Evolutionary conservation across 2,888 invertebrate species (phyloP).

Genomic region (Phytoseiulus persimilis): DNA sequence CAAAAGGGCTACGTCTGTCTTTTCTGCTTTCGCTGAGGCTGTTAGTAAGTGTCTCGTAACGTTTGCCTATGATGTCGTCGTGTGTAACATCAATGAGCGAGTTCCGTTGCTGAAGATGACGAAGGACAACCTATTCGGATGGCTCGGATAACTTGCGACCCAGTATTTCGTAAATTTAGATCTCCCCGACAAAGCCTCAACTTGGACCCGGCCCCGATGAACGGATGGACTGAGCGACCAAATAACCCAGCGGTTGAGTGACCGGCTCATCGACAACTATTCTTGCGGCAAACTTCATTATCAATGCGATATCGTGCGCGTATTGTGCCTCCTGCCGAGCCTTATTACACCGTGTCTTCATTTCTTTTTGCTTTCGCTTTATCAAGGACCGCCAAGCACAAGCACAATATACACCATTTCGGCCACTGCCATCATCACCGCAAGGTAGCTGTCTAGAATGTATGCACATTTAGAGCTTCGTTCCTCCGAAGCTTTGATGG

Average conservation of each 20-base stretch:
- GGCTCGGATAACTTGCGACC: not conserved
- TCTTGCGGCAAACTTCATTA: not conserved
- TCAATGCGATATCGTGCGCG: not conserved
- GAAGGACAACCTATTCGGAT: not conserved
- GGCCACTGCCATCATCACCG: not conserved
- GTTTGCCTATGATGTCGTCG: slow-evolving; percentile 5
- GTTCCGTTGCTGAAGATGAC: not conserved
- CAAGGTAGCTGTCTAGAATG: too few relatives aligned
- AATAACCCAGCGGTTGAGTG: not conserved
- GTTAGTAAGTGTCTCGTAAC: not conserved
- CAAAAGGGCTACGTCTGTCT: not conserved
- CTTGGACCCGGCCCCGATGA: not conserved
- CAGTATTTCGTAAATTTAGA: not conserved
- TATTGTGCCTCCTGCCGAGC: not conserved
- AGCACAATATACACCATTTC: not conserved
- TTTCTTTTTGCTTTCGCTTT: not conserved
- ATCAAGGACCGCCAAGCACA: too few relatives aligned
- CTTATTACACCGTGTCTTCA: not conserved
- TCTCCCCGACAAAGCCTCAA: not conserved
- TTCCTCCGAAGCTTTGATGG: too few relatives aligned
- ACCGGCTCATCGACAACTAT: not conserved
- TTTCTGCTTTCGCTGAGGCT: not conserved
- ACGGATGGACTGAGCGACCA: not conserved
- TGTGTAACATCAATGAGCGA: not conserved
- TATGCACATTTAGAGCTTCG: too few relatives aligned